Conservation (phyloP, 2,888 invertebrate species). For the Venusia cambrica region DNA sequence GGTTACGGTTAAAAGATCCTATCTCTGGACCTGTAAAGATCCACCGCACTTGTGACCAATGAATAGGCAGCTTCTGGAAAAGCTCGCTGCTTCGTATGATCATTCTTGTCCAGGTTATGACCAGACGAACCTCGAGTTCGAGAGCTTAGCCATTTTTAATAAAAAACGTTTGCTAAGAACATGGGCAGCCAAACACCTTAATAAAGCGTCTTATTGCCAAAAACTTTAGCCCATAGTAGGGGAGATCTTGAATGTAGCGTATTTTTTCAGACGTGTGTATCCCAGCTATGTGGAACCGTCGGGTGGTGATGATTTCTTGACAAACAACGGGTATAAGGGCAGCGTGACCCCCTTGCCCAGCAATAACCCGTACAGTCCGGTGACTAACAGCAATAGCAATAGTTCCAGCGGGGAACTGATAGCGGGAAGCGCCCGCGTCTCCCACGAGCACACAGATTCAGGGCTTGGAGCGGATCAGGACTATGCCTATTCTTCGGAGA, state of each 20-base stretch:
- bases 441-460: conserved; percentile 89
- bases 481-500: conserved; percentile 85
- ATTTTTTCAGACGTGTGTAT: conserved; percentile 63
- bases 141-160: not conserved
- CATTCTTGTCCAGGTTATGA: too few species aligned
- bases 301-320: conserved; percentile 62
- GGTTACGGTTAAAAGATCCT: too few species aligned
- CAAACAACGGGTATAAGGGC: conserved; percentile 70
- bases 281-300: conserved; percentile 67
- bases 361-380: conserved; percentile 75
- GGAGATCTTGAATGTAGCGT: conserved; percentile 33
- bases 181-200: too few species aligned
- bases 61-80: too few species aligned
- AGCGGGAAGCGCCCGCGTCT: conserved; percentile 79
- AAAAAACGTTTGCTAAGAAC: not conserved
- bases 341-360: conserved; percentile 59
- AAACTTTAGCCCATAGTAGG: conserved; percentile 16
- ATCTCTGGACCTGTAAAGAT: too few species aligned
- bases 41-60: too few species aligned
- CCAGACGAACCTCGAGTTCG: too few species aligned
- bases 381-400: conserved; percentile 76
- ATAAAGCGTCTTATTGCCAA: not conserved
- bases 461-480: conserved; percentile 89
- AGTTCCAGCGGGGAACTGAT: conserved; percentile 77
- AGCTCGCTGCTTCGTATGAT: too few species aligned